Base-by-base conservation (phyloP, 2,888 invertebrate genomes). In the Zaprionus lineosus region DNA sequence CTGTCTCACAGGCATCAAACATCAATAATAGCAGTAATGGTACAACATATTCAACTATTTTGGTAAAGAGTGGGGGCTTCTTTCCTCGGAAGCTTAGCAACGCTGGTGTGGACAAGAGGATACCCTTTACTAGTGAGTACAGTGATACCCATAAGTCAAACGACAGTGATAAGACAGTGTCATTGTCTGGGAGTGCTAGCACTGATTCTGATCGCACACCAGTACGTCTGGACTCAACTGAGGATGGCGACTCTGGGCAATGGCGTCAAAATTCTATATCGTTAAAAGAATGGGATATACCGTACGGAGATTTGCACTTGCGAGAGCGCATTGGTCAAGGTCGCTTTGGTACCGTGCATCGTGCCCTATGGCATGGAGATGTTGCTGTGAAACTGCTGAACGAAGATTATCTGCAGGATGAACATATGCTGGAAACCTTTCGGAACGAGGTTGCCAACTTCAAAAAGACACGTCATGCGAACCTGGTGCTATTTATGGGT, bases 401-500 rank as follows among this genome's bases (percentile, higher is more conserved):
- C 90, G 97, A 98, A 93, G 95, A 96, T 89, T 94, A 96, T 88
- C 92, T 97, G 66, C 94, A 95, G 86, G 96, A 97, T 90, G 95
- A 95, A 81, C 95, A 95, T 87, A 96, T 96, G 62, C 91, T 98
- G 53, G 97, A 98, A 88, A 96, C 97, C 50, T 99, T 99, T 91
- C 98, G 97, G 90, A 93, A 95, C 74, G 99, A 98, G 92, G 96
- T 97, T 82, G 96, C 97, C 41, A 98, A 96, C 81, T 96, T 99
- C 91, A 94, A 98, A 58, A 99, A 99, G 91, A 98, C 99, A 4
- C 93, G 99, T 0, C 99, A 99, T 91, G 99, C 99, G 90, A 99
- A 99, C 92, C 91, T 99, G 70, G 98, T 99, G 46, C 92, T 99
- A 44, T 99, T 99, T 91, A 98, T 99, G 97, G 99, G 99, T 66